Percentiles rank a stretch among this genome's conserved stretches.
phyloP scores from a whole-genome alignment of 2,797 vertebrate species.

The Phyllotis vaccarum region DNA sequence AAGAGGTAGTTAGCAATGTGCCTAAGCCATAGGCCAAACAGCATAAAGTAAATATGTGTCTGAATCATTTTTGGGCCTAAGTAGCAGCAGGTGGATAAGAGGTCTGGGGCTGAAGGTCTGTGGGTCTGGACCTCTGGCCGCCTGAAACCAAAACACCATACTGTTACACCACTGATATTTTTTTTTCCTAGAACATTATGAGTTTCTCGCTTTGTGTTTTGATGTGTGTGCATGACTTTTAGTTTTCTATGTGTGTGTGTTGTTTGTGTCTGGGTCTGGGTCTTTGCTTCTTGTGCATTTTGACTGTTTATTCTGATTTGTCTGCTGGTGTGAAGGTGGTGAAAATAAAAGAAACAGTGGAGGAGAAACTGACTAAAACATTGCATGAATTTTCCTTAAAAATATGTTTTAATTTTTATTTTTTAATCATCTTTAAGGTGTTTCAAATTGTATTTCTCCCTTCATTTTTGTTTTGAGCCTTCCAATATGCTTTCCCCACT shows the following conservation, averaged over 20 bases:
- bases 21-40: no score
- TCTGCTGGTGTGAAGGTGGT: background rate
- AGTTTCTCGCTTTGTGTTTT: background rate
- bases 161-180: no score
- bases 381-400: background rate
- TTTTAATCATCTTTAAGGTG: background rate
- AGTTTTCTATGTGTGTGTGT: background rate
- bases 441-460: background rate
- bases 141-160: no score
- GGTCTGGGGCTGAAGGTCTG: no score
- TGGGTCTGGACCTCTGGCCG: no score
- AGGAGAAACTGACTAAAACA: background rate
- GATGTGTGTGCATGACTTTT: no score
- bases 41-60: no score
- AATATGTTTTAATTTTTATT: background rate
- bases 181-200: background rate
- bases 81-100: no score
- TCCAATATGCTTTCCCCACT: background rate
- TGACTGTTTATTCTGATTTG: background rate
- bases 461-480: background rate
- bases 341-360: background rate
- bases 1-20: no score
- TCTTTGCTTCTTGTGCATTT: background rate
- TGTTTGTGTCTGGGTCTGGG: background rate
- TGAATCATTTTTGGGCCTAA: no score